Conservation (phyloP, 2,797 vertebrate species). For the Pipistrellus kuhlii region DNA sequence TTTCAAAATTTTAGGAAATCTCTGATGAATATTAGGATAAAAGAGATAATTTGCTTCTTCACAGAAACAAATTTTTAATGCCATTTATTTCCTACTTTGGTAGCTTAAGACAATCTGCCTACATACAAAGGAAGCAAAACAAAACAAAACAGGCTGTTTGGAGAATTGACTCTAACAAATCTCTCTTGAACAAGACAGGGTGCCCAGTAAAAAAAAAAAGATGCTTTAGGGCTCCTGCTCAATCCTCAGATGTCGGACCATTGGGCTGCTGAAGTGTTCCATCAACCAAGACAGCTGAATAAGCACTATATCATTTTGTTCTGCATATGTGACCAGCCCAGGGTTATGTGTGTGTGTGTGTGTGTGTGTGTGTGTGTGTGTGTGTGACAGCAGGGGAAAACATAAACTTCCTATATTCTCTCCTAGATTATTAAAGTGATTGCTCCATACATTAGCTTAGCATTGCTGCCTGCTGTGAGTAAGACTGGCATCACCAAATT, state of each 20-base stretch:
- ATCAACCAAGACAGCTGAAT: neutral
- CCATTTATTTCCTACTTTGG: constrained; percentile 75
- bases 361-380: neutral
- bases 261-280: neutral
- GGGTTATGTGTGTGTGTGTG: neutral
- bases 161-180: constrained; percentile 61
- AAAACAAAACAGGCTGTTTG: constrained; percentile 76
- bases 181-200: constrained; percentile 67
- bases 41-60: constrained; percentile 72
- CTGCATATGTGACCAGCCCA: neutral
- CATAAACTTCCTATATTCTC: neutral
- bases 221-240: constrained; percentile 33
- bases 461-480: neutral
- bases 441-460: neutral
- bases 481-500: neutral
- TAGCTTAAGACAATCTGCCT: constrained; percentile 77
- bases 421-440: neutral
- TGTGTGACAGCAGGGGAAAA: neutral
- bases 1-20: constrained; percentile 71
- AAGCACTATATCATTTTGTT: neutral
- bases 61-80: constrained; percentile 65
- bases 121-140: constrained; percentile 71
- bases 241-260: neutral
- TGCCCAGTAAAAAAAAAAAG: constrained; percentile 61
- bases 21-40: constrained; percentile 78